Evolutionary conservation across 2,797 vertebrate genomes (phyloP).

Genomic region (Liasis olivaceus): DNA sequence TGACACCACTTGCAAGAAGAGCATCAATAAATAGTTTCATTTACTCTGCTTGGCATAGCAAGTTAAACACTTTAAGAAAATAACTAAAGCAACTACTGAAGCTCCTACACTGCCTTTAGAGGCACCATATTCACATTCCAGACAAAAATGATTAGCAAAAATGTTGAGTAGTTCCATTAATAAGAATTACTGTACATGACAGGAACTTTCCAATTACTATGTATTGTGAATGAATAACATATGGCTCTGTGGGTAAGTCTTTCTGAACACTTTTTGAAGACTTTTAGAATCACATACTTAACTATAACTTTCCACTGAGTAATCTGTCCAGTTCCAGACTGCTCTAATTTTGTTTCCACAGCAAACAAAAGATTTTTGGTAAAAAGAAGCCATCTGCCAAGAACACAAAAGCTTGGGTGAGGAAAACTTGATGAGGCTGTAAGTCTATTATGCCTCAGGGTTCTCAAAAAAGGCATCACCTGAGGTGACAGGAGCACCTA

Average conservation of each 20-base stretch:
- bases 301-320: conserved; percentile 57
- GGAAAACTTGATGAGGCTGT: conserved; percentile 24
- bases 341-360: conserved; percentile 52
- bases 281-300: conserved; percentile 53
- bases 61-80: conserved; percentile 52
- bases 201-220: conserved; percentile 40
- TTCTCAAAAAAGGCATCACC: not conserved
- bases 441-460: not conserved
- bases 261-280: conserved; percentile 39
- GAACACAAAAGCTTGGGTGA: conserved; percentile 52
- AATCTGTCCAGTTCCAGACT: conserved; percentile 55
- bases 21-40: conserved; percentile 28
- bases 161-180: conserved; percentile 34
- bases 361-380: conserved; percentile 55
- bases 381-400: conserved; percentile 61
- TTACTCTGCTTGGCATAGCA: conserved; percentile 42
- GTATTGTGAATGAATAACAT: conserved; percentile 30
- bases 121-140: conserved; percentile 32
- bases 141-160: conserved; percentile 46
- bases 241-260: conserved; percentile 36
- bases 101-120: conserved; percentile 22
- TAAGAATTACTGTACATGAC: not conserved
- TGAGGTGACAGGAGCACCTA: not conserved
- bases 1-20: conserved; percentile 44
- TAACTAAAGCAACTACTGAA: conserved; percentile 36